Percentiles rank a stretch among this genome's conserved stretches.
phyloP scores from a whole-genome alignment of 2,797 vertebrate genomes.

The Heterohyrax brucei region DNA sequence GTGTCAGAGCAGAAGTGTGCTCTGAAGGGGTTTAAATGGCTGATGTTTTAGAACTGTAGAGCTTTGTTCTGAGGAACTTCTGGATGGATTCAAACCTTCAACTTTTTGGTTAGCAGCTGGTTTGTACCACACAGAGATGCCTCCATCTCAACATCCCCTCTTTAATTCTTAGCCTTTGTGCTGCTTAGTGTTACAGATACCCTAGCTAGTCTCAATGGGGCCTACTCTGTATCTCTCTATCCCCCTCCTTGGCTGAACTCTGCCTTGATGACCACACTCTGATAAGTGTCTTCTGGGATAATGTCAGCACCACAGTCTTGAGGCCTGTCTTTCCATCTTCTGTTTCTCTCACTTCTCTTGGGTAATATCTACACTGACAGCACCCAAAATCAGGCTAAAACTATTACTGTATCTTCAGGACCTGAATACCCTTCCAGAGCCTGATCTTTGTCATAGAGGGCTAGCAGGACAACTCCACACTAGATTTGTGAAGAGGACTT shows the following conservation, averaged over 20 bases:
- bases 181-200: not conserved
- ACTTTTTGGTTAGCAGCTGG: too few relatives aligned
- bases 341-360: not conserved
- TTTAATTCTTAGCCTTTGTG: not conserved
- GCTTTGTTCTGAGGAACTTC: too few relatives aligned
- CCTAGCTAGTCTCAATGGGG: fast-evolving
- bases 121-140: too few relatives aligned
- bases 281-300: not conserved
- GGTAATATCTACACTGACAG: not conserved
- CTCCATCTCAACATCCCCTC: not conserved
- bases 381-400: not conserved
- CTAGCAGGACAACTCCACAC: not conserved
- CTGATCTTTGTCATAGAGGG: not conserved
- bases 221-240: not conserved
- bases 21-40: too few relatives aligned
- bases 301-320: not conserved
- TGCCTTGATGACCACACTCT: not conserved
- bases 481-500: not conserved
- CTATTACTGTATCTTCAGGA: not conserved
- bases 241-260: not conserved
- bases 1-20: too few relatives aligned
- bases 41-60: too few relatives aligned
- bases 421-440: not conserved
- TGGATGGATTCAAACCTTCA: too few relatives aligned
- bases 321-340: not conserved